Conservation (phyloP, 1,140 invertebrate species). For the Sycophila sp. region DNA sequence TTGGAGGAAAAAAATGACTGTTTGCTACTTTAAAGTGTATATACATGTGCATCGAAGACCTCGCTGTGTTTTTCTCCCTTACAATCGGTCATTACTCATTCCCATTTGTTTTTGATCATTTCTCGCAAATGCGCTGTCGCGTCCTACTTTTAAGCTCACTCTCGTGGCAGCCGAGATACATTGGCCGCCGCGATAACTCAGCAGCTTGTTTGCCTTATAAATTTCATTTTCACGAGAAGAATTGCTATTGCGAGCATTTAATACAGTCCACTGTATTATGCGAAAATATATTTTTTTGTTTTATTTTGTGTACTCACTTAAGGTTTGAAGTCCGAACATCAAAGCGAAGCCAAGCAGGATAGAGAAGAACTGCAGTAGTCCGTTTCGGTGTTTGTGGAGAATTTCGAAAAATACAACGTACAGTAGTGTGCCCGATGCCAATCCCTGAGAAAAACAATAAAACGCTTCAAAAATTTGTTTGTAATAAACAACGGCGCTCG, state of each 20-base stretch:
- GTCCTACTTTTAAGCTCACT: conserved; percentile 1
- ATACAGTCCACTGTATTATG: background rate
- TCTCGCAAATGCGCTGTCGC: background rate
- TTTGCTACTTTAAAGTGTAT: too few species aligned
- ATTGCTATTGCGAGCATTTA: background rate
- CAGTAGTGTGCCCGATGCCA: conserved; percentile 74
- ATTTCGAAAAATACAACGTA: conserved; percentile 79
- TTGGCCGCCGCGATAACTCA: background rate
- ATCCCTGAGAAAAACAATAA: conserved; percentile 66
- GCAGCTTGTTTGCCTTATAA: background rate
- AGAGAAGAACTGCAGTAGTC: conserved; percentile 58
- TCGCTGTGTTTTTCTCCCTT: background rate
- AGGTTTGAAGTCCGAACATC: conserved; percentile 61
- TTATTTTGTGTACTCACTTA: conserved; percentile 54
- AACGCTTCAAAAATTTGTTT: too few species aligned
- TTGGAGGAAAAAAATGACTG: too few species aligned
- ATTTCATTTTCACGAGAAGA: background rate
- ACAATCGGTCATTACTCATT: background rate
- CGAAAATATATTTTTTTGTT: too few species aligned
- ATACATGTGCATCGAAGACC: background rate
- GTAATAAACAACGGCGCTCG: too few species aligned
- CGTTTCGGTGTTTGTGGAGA: conserved; percentile 67
- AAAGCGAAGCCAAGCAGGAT: conserved; percentile 60
- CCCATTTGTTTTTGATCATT: background rate
- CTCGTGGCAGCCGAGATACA: background rate